Conservation (phyloP, 2,888 invertebrate species). For the Polydesmus complanatus region DNA sequence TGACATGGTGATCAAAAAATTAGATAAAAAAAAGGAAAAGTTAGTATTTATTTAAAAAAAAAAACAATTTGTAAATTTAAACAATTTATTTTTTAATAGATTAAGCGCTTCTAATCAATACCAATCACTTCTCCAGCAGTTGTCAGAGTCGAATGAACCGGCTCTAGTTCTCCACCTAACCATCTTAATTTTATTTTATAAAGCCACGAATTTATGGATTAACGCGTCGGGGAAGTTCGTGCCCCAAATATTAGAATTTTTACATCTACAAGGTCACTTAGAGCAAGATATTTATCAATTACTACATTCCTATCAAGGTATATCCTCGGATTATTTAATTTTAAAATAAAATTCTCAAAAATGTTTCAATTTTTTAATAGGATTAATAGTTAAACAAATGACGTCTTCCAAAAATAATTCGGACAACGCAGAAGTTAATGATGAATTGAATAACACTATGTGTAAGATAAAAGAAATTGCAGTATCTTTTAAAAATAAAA, state of each 20-base stretch:
- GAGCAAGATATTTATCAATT: constrained; percentile 47
- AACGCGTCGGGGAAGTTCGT: constrained; percentile 92
- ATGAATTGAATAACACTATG: background rate
- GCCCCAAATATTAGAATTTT: constrained; percentile 55
- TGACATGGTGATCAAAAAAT: constrained; percentile 63
- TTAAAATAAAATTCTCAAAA: too few species aligned
- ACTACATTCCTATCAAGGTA: constrained; percentile 65
- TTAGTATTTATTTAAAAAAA: constrained; percentile 24
- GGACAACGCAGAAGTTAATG: background rate
- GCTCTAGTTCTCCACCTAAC: constrained; percentile 64
- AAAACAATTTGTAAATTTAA: too few species aligned
- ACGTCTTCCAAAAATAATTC: constrained; percentile 26
- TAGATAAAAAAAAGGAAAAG: constrained; percentile 71
- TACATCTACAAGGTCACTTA: constrained; percentile 45
- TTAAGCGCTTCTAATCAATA: constrained; percentile 61
- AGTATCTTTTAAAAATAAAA: background rate
- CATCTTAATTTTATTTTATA: constrained; percentile 62
- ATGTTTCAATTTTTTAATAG: constrained; percentile 35
- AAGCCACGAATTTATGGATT: constrained; percentile 53
- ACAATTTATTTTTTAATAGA: constrained; percentile 32
- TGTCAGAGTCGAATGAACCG: constrained; percentile 54
- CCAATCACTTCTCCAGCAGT: constrained; percentile 61
- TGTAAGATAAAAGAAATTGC: background rate
- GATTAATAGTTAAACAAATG: constrained; percentile 48
- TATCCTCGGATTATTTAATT: constrained; percentile 22